These are phyloP conservation scores for Oriolus oriolus DNA, from an alignment of 2,113 vertebrate species.

Conservation along the genomic window DNA sequence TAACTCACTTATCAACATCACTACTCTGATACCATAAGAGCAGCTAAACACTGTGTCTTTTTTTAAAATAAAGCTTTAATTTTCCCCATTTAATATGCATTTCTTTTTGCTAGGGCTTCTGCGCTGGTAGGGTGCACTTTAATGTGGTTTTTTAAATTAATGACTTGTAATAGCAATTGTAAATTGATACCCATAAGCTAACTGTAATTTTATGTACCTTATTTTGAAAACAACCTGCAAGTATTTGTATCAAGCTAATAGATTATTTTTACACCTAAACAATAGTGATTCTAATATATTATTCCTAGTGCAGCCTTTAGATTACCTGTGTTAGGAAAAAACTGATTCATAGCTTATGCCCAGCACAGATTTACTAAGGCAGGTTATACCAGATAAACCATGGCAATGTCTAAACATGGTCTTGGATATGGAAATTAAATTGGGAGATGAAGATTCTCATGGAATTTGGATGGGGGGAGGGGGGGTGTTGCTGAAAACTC, in stretches of 20 bases:
- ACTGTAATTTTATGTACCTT: neutral
- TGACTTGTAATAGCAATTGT: neutral
- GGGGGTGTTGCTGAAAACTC: neutral
- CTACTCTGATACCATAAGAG: neutral
- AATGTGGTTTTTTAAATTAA: neutral
- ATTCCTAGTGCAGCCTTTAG: neutral
- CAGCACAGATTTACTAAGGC: neutral
- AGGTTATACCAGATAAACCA: neutral
- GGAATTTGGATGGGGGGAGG: neutral
- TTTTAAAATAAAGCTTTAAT: neutral
- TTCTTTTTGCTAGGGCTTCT: neutral
- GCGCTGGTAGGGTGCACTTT: neutral
- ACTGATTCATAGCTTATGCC: neutral
- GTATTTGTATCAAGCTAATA: neutral
- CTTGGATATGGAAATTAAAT: neutral
- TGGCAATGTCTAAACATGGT: neutral
- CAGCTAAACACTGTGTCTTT: neutral
- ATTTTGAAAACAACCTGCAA: neutral
- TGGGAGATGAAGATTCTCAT: neutral
- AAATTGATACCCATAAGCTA: neutral
- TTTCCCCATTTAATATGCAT: neutral
- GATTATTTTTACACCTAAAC: neutral
- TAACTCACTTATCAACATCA: neutral
- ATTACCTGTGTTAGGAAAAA: neutral
- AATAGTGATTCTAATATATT: neutral